Conservation (phyloP, 2,888 invertebrate genomes). For the Horisme vitalbata region DNA sequence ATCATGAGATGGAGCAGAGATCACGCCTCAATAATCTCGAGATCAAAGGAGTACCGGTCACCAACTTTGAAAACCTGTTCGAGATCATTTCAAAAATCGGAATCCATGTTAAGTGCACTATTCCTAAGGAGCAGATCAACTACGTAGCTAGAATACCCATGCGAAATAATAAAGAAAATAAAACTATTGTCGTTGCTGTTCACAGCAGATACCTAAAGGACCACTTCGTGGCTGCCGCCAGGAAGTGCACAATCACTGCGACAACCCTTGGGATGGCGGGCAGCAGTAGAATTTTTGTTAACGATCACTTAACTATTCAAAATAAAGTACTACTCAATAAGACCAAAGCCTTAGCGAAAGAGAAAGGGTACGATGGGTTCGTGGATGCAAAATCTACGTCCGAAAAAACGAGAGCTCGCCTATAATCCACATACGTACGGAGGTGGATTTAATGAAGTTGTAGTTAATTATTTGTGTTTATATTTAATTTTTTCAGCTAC, state of each 20-base stretch:
- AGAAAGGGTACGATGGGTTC: too few species aligned
- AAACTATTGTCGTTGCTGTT: too few species aligned
- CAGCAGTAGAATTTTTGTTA: constrained; percentile 20
- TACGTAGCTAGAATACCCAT: constrained; percentile 19
- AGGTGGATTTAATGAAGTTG: constrained; percentile 18
- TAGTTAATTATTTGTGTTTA: too few species aligned
- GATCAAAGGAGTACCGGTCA: constrained; percentile 1
- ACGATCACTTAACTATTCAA: constrained; percentile 32
- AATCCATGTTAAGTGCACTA: constrained; percentile 1
- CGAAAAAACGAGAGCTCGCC: constrained; percentile 26
- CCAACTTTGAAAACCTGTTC: constrained; percentile 15
- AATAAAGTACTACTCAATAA: constrained; percentile 32
- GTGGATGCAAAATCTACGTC: constrained; percentile 26
- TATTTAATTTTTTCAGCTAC: too few species aligned
- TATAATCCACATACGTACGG: constrained; percentile 13
- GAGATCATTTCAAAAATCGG: constrained; percentile 12
- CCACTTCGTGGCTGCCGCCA: constrained; percentile 26
- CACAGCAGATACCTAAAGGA: too few species aligned
- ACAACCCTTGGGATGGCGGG: constrained; percentile 20
- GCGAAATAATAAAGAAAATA: too few species aligned
- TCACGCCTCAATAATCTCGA: too few species aligned
- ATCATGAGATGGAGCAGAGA: not conserved
- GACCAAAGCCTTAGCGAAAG: too few species aligned
- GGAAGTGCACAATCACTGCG: constrained; percentile 10
- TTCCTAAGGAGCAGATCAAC: constrained; percentile 24